Evolutionary conservation across 2,888 invertebrate species (phyloP).

Genomic region (Griposia aprilina): DNA sequence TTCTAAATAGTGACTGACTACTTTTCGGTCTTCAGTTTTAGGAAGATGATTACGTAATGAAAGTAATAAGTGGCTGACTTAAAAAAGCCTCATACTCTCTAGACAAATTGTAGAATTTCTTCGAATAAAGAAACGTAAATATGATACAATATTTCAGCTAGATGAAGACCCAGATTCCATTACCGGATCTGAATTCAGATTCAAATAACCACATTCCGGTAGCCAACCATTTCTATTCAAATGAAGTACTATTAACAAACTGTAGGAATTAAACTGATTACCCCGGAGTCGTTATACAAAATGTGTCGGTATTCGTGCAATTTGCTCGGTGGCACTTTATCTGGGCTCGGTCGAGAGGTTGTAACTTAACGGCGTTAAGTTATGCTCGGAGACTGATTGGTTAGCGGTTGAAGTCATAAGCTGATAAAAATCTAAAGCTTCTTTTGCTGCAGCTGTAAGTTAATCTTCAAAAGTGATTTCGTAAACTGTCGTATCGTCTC

Average conservation of each 20-base stretch:
- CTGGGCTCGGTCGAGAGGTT: slow-evolving; percentile 42
- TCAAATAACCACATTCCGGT: slow-evolving; percentile 43
- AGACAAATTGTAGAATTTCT: neutral
- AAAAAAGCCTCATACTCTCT: neutral
- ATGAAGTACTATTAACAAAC: slow-evolving; percentile 35
- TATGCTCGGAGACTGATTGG: slow-evolving; percentile 57
- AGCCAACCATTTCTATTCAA: slow-evolving; percentile 51
- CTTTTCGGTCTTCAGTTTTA: neutral
- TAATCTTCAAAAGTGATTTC: too few relatives aligned
- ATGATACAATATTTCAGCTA: neutral
- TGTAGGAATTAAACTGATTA: slow-evolving; percentile 44
- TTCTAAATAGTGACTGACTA: neutral
- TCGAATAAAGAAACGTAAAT: neutral
- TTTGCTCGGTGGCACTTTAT: slow-evolving; percentile 58
- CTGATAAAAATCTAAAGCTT: too few relatives aligned
- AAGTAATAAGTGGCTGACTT: neutral
- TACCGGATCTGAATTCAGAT: slow-evolving; percentile 39
- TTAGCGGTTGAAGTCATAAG: slow-evolving; percentile 25
- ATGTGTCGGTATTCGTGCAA: slow-evolving; percentile 54
- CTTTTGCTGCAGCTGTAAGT: neutral
- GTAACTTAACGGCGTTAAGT: slow-evolving; percentile 57
- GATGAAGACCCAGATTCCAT: slow-evolving; percentile 32
- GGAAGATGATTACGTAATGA: neutral
- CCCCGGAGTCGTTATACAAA: slow-evolving; percentile 45
- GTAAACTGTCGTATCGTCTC: too few relatives aligned